Evolutionary conservation across 2,113 vertebrate genomes (phyloP).

Genomic region (Chaetorhynchus papuensis): DNA sequence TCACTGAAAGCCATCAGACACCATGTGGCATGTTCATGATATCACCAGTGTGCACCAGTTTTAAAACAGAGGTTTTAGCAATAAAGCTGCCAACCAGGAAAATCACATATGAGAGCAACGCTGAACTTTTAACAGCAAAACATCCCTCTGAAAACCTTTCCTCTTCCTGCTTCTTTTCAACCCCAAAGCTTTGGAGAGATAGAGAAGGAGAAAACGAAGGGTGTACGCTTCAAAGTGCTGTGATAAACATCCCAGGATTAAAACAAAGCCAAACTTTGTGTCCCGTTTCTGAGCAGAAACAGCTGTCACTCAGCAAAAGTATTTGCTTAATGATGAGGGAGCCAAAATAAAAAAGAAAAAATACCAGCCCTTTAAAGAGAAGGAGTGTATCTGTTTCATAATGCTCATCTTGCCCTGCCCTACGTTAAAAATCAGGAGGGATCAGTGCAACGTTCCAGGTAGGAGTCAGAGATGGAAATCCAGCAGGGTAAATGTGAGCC

Average conservation of each 20-base stretch:
- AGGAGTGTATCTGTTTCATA: neutral
- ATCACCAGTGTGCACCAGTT: conserved; percentile 35
- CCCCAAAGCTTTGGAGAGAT: conserved; percentile 16
- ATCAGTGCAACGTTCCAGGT: neutral
- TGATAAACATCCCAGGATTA: conserved; percentile 46
- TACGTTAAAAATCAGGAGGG: neutral
- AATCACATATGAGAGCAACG: neutral
- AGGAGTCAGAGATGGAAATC: conserved; percentile 1
- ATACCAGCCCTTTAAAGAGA: neutral
- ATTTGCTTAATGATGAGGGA: neutral
- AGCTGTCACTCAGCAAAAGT: conserved; percentile 40
- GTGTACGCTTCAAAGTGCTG: neutral
- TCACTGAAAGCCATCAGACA: conserved; percentile 38
- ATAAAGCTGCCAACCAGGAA: conserved; percentile 56
- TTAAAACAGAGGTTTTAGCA: conserved; percentile 25
- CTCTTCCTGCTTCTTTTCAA: conserved; percentile 40
- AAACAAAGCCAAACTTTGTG: conserved; percentile 26
- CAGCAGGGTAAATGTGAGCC: neutral
- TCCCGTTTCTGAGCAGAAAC: conserved; percentile 39
- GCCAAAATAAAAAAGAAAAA: neutral
- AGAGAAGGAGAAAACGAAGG: conserved; percentile 26
- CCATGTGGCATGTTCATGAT: conserved; percentile 26
- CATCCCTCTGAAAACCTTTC: conserved; percentile 32
- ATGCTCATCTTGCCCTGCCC: neutral
- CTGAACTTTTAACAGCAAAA: conserved; percentile 24